These are phyloP conservation scores for Acanthiza pusilla DNA, from an alignment of 2,797 vertebrate genomes.

Conservation along the genomic window DNA sequence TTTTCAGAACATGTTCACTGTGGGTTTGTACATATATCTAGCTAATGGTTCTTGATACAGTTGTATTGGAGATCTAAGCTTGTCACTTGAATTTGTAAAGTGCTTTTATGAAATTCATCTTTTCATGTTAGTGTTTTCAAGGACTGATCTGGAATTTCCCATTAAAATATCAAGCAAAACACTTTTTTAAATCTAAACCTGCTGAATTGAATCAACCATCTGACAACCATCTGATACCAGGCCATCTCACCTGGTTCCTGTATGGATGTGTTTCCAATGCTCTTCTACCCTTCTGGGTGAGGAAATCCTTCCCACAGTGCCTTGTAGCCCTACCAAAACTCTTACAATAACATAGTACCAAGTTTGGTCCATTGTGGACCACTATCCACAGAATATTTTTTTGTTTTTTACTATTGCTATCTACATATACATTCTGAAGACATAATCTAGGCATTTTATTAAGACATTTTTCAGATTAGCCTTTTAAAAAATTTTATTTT, in stretches of 20 bases:
- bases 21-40: background rate
- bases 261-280: background rate
- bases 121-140: background rate
- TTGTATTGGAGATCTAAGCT: background rate
- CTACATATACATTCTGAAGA: background rate
- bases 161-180: background rate
- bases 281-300: background rate
- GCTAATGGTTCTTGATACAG: background rate
- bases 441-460: background rate
- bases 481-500: background rate
- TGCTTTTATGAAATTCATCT: background rate
- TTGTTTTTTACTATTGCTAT: background rate
- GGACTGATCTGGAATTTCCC: background rate
- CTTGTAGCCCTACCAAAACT: background rate
- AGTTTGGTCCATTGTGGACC: background rate
- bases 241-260: fast-evolving
- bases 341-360: background rate
- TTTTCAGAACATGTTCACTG: background rate
- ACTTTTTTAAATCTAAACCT: background rate
- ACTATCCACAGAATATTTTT: background rate
- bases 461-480: background rate
- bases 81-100: background rate
- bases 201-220: background rate
- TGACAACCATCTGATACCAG: fast-evolving
- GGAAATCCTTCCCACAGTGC: background rate